Evolutionary conservation across 2,797 vertebrate species (phyloP), one percentile per base, ranked within the genome.

Genomic region (Acrossocheilus fasciatus): DNA sequence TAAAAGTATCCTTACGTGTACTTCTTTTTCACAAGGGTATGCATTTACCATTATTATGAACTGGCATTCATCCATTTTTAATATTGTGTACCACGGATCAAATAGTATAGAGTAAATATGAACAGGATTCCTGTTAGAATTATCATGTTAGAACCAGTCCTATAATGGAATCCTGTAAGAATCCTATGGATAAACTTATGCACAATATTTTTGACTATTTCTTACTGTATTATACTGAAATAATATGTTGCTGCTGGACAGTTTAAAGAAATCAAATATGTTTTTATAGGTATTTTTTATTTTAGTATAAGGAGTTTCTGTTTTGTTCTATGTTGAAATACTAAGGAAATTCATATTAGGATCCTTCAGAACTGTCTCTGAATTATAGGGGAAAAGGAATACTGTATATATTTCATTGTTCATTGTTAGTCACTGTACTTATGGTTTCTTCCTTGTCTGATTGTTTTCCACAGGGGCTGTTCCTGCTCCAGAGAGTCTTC

Each of bases 401-500:
- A 23, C 20, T 54, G 2, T 36, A 64, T 66, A 18, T 6, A 3
- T 59, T 39, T 1, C 47, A 70, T 64, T 52, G 30, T 69, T 26
- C 18, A 6, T 54, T 45, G 23, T 11, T 15, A 5, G n/a, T 36
- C 30, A 77, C 23, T 66, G 39, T 75, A 45, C 81, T 89, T 81
- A 54, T 57, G 1, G 6, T n/a, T 73, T 47, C 64, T 81, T 43
- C 57, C 15, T 47, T 84, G 70, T 78, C 64, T 15, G 6, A 3
- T 47, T 72, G 41, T 39, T 45, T 20, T 79, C 23, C 73, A 47
- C 80, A 97, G 96, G 96, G 96, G 90, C 95, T 17, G 96, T 96
- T 18, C 96, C 96, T 14, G 76, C 87, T 79, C 96, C 96, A 52
- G 96, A 97, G 90, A 96, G 94, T 87, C 92, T 97, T 86, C 87